These are phyloP conservation scores for Drosophila mulleri DNA, from an alignment of 2,888 invertebrate species.

Conservation along the genomic window DNA sequence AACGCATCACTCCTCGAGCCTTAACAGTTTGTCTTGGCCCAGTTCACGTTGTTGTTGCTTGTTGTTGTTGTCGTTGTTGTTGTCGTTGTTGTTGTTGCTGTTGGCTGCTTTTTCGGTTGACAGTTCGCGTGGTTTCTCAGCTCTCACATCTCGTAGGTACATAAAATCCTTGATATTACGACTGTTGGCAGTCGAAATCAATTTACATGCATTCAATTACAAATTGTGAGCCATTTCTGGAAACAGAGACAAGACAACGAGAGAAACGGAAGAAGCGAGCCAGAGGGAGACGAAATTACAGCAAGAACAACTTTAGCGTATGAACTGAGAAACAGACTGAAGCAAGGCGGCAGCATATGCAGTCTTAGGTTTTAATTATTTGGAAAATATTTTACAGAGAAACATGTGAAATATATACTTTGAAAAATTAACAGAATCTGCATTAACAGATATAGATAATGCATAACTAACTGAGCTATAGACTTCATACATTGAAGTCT, in stretches of 20 bases:
- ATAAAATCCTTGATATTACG: constrained; percentile 66
- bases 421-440: too few species aligned
- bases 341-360: neutral
- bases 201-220: constrained; percentile 81
- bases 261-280: neutral
- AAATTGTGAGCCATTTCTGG: constrained; percentile 71
- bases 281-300: too few species aligned
- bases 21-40: constrained; percentile 13
- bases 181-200: constrained; percentile 68
- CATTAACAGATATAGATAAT: too few species aligned
- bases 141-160: neutral
- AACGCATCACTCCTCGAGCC: constrained; percentile 60
- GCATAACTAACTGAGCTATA: too few species aligned
- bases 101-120: constrained; percentile 7
- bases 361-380: neutral
- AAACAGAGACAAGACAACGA: neutral
- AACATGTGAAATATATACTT: too few species aligned
- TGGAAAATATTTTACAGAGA: neutral
- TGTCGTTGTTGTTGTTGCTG: neutral
- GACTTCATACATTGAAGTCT: neutral
- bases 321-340: neutral
- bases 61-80: neutral
- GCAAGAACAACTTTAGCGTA: neutral
- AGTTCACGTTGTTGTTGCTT: neutral
- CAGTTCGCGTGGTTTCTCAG: constrained; percentile 42